Percentiles rank a stretch among this genome's conserved stretches.
These are phyloP conservation scores for Acrossocheilus fasciatus DNA, from an alignment of 2,797 vertebrate species.

Conservation along the genomic window DNA sequence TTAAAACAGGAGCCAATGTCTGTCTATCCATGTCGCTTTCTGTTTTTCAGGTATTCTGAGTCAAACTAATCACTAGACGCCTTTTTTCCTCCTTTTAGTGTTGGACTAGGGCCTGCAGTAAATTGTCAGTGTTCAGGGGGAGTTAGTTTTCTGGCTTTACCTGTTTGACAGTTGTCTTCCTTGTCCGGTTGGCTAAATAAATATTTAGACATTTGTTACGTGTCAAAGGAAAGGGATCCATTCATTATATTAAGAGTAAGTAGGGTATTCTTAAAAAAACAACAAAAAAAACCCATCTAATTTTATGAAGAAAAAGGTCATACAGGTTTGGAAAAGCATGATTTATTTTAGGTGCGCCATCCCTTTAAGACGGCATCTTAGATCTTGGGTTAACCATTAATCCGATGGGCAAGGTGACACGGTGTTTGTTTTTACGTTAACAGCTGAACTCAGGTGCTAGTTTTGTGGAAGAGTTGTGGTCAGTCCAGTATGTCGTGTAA, in stretches of 20 bases:
- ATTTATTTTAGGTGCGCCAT: background rate
- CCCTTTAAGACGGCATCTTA: background rate
- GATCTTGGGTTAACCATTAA: conserved; percentile 33
- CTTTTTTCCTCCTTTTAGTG: background rate
- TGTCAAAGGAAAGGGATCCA: background rate
- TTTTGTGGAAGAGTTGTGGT: conserved; percentile 17
- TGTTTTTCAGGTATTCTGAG: background rate
- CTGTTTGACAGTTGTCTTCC: background rate
- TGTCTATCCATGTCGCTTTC: background rate
- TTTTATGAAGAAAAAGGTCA: background rate
- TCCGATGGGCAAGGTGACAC: background rate
- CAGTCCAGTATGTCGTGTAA: conserved; percentile 8
- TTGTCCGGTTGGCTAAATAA: conserved; percentile 9
- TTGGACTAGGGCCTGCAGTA: background rate
- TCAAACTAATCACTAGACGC: background rate
- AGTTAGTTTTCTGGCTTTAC: background rate
- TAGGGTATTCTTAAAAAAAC: too few relatives aligned
- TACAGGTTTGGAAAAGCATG: background rate
- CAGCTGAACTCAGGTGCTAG: conserved; percentile 16
- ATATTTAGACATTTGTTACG: background rate
- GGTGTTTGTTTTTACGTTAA: background rate
- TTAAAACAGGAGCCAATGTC: conserved; percentile 50
- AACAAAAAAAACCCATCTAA: background rate
- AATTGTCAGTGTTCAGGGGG: background rate
- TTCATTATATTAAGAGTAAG: background rate